A percentile compares a stretch with the other conserved stretches of the same genome.
Evolutionary conservation across 2,888 invertebrate species (phyloP).

Genomic region (Reticulitermes lucifugus): DNA sequence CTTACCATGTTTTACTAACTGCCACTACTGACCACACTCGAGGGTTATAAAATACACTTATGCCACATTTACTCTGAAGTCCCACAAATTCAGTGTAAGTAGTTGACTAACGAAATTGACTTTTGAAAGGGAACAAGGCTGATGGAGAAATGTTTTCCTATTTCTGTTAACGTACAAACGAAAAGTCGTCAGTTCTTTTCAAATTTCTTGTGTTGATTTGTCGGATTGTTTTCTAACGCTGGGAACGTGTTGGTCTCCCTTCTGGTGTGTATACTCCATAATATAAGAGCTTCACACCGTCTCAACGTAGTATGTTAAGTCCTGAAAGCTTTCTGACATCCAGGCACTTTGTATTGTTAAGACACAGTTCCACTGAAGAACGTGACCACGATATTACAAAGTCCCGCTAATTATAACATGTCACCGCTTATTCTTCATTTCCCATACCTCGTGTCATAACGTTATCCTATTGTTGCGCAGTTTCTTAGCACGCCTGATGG

Average conservation of each 20-base stretch:
- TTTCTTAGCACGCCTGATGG: background rate
- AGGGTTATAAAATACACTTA: background rate
- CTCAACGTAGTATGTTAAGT: background rate
- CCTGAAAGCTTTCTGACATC: constrained; percentile 49
- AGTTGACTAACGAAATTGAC: constrained; percentile 12
- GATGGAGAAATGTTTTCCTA: background rate
- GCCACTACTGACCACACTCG: too few relatives aligned
- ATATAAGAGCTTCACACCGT: background rate
- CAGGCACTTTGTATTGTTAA: constrained; percentile 8
- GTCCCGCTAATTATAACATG: constrained; percentile 39
- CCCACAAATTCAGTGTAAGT: background rate
- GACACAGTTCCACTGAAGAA: background rate
- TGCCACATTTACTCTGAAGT: background rate
- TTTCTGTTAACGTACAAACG: background rate
- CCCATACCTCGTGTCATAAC: constrained; percentile 22
- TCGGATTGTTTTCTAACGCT: background rate
- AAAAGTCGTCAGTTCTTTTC: background rate
- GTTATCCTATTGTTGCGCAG: constrained; percentile 2
- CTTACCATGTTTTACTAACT: too few relatives aligned
- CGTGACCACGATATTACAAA: background rate
- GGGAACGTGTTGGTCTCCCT: background rate
- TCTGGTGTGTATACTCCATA: background rate
- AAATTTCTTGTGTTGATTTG: constrained; percentile 3
- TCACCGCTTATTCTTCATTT: constrained; percentile 34
- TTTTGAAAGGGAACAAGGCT: constrained; percentile 20